Conservation (phyloP, 2,888 invertebrate species). For the Apamea crenata region DNA sequence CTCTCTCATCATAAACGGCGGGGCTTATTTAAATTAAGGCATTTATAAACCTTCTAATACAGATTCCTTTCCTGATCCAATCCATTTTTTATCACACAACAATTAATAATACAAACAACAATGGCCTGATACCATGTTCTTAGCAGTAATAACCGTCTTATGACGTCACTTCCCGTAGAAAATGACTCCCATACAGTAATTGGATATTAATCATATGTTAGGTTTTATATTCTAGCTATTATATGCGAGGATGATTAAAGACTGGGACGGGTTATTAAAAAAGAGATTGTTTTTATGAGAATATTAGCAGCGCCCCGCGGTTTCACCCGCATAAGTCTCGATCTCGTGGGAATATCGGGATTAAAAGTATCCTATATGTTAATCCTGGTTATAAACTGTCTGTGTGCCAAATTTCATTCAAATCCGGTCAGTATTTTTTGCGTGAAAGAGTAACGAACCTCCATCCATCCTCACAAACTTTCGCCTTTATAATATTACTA, state of each 20-base stretch:
- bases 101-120: slow-evolving; percentile 46
- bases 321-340: background rate
- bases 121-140: slow-evolving; percentile 37
- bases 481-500: too few species aligned
- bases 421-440: background rate
- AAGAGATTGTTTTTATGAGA: background rate
- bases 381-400: background rate
- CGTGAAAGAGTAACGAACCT: background rate
- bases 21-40: background rate
- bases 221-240: slow-evolving; percentile 22
- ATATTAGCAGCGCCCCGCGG: background rate
- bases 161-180: slow-evolving; percentile 60
- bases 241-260: background rate
- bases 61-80: slow-evolving; percentile 1
- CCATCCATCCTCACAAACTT: background rate
- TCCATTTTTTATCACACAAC: slow-evolving; percentile 39
- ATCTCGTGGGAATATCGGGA: background rate
- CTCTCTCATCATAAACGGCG: background rate
- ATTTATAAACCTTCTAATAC: background rate
- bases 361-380: background rate
- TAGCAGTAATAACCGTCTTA: slow-evolving; percentile 32
- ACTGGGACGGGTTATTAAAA: background rate
- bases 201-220: slow-evolving; percentile 52
- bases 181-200: slow-evolving; percentile 36
- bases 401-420: background rate